These are phyloP conservation scores for Dendrolimus kikuchii DNA, from an alignment of 1,140 invertebrate genomes.

Conservation along the genomic window DNA sequence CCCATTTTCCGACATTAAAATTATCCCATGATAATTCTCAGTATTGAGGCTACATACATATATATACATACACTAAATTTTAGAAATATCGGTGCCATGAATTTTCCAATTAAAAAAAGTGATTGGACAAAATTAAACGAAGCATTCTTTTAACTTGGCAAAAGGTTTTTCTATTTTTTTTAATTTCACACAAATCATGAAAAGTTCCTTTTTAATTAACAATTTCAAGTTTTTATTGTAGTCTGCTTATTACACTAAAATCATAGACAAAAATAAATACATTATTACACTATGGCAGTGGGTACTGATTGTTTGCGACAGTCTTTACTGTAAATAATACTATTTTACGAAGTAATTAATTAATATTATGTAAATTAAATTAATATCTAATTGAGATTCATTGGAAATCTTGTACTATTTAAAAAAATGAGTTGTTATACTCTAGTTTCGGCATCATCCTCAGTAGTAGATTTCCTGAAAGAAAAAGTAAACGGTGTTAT, in stretches of 20 bases:
- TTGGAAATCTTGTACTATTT: conserved; percentile 67
- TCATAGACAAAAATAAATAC: conserved; percentile 46
- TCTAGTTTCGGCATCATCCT: conserved; percentile 70
- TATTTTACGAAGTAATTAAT: conserved; percentile 23
- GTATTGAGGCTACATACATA: conserved; percentile 4
- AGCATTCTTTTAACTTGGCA: too few species aligned
- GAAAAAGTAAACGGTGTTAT: not conserved
- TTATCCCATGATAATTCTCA: too few species aligned
- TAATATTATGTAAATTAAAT: conserved; percentile 40
- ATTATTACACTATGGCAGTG: conserved; percentile 64
- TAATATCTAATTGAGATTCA: conserved; percentile 67
- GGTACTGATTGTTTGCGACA: conserved; percentile 43
- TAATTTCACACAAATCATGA: too few species aligned
- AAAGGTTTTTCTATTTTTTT: too few species aligned
- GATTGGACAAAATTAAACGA: too few species aligned
- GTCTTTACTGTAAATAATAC: conserved; percentile 51
- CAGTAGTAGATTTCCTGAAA: conserved; percentile 71
- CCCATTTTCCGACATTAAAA: too few species aligned
- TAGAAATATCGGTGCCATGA: too few species aligned
- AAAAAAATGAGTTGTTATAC: conserved; percentile 36
- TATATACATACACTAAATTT: conserved; percentile 5
- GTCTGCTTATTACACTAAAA: conserved; percentile 32
- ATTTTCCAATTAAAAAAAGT: too few species aligned
- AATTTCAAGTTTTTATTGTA: too few species aligned
- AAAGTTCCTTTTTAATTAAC: too few species aligned